These are phyloP conservation scores for Hypsibius dujardini DNA, from an alignment of 1,140 invertebrate genomes.

Conservation along the genomic window DNA sequence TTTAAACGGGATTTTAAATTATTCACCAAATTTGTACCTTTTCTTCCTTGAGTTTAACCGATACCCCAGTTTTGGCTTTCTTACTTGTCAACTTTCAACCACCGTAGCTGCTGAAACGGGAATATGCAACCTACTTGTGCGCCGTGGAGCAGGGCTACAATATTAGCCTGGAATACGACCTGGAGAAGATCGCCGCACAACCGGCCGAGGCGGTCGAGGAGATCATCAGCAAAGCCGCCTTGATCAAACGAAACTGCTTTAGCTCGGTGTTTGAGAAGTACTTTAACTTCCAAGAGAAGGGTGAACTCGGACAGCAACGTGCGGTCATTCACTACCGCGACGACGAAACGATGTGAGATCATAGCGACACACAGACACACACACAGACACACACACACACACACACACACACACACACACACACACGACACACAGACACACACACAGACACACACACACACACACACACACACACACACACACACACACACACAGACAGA, in stretches of 20 bases:
- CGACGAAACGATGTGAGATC: constrained; percentile 88
- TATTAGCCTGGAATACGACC: constrained; percentile 75
- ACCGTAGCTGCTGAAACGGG: constrained; percentile 56
- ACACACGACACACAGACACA: too few relatives aligned
- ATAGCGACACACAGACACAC: too few relatives aligned
- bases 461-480: too few relatives aligned
- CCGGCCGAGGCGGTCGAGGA: constrained; percentile 63
- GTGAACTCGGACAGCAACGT: constrained; percentile 67
- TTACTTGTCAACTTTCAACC: too few relatives aligned
- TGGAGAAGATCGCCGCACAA: constrained; percentile 53
- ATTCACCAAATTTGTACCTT: constrained; percentile 22
- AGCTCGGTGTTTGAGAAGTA: constrained; percentile 99
- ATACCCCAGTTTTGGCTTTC: too few relatives aligned
- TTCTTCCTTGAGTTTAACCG: constrained; percentile 19
- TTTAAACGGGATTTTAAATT: background rate
- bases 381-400: too few relatives aligned
- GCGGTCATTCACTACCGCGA: constrained; percentile 96
- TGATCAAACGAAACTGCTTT: constrained; percentile 95
- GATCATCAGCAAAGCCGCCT: constrained; percentile 71
- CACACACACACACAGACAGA: too few relatives aligned
- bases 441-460: too few relatives aligned
- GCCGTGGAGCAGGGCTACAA: constrained; percentile 79
- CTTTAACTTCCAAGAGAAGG: constrained; percentile 89
- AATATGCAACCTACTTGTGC: constrained; percentile 64
- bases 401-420: too few relatives aligned